Conservation (phyloP, 2,888 invertebrate species). For the Cheilosia variabilis region DNA sequence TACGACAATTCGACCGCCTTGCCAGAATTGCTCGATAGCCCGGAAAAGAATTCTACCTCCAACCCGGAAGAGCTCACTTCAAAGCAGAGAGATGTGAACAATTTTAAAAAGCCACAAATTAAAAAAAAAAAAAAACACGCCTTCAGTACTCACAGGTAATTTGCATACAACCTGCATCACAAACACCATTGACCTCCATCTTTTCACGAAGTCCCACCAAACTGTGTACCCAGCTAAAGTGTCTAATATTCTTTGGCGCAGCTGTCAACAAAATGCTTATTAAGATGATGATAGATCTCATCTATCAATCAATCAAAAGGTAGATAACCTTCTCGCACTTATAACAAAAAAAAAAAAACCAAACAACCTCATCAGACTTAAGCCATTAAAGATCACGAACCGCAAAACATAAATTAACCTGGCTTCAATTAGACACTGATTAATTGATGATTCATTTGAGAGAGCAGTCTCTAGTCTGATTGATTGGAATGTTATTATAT, state of each 20-base stretch:
- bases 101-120: conserved; percentile 20
- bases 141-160: conserved; percentile 41
- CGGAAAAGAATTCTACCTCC: conserved; percentile 29
- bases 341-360: conserved; percentile 2
- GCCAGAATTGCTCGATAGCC: neutral
- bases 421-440: conserved; percentile 70
- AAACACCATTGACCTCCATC: conserved; percentile 67
- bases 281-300: conserved; percentile 62
- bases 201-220: conserved; percentile 28
- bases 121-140: conserved; percentile 27
- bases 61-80: conserved; percentile 53
- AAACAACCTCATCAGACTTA: conserved; percentile 52
- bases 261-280: conserved; percentile 42
- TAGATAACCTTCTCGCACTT: conserved; percentile 64
- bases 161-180: conserved; percentile 66
- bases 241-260: neutral
- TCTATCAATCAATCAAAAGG: conserved; percentile 68
- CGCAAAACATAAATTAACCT: conserved; percentile 50
- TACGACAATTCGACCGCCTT: too few species aligned
- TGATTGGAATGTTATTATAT: conserved; percentile 12
- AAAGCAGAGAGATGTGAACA: conserved; percentile 2
- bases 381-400: conserved; percentile 51
- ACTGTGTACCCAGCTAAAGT: neutral
- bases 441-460: conserved; percentile 51
- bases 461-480: neutral